Evolutionary conservation across 2,888 invertebrate genomes (phyloP), one percentile per base, ranked within the genome.

Genomic region (Nebria brevicollis): DNA sequence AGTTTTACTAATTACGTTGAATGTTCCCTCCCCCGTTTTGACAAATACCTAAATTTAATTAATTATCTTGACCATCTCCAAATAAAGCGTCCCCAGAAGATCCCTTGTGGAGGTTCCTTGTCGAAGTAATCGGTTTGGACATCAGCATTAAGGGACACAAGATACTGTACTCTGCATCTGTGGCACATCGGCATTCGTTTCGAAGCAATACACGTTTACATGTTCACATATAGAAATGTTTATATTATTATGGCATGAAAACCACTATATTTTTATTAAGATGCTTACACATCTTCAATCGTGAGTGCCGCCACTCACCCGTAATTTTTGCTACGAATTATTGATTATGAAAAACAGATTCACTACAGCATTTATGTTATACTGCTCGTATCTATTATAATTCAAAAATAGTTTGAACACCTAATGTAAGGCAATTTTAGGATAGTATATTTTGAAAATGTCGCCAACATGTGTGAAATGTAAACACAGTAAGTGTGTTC

Each of bases 31-130:
- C 73, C 68, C 42, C 77, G 34, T 74, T 68, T 72, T 79, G 79
- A 79, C 74, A 79, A 79, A 79, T 75, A 75, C 79, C 68, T 70
- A 75, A 79, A 79, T 79, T 79, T 74, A 79, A 79, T 79, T 79
- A 79, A 79, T 79, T 79, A 79, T 75, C 79, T 20, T 74, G 54
- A 68, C 68, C 79, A 79, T 79, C 74, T 79, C 66, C 41, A 79
- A 75, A 75, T 75, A 79, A 70, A 79, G 74, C 72, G 72, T 72
- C 70, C 77, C 77, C 77, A 70, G 70, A 70, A 77, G 77, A 77
- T 72, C 66, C 66, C 65, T 76, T 13, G n/a, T 34, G 76, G 75
- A 34, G 6, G 11, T 74, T 74, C 43, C 79, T 66, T 79, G 79
- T 75, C 68, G 74, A 54, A 20, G 75, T 79, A 79, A 79, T 79